Evolutionary conservation across 2,113 vertebrate genomes (phyloP), one percentile per base, ranked within the genome.

Genomic region (Henicopernis longicauda): DNA sequence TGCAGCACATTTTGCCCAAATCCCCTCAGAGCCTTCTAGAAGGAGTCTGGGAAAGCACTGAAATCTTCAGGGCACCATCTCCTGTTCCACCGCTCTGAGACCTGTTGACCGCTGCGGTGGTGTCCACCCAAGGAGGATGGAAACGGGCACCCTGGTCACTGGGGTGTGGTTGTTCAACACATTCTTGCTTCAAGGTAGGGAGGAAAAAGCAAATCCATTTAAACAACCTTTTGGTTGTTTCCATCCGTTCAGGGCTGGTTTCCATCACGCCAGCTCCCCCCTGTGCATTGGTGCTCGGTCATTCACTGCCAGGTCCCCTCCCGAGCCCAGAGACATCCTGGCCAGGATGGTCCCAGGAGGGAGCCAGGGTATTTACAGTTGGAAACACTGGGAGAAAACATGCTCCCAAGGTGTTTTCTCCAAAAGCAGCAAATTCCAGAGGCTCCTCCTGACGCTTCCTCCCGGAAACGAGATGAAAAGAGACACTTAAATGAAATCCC

Each of bases 181-280:
- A 5, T 57, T 58, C 38, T 79, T 5, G 2, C 20, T 50, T 57
- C 49, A 52, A 18, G 11, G 29, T 8, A 63, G 38, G 26, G 9
- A 59, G 31, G 13, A n/a, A 76, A 54, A 85, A 76, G 16, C 11
- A 49, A 27, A 82, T 80, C 22, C 26, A 34, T 65, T 66, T 54
- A n/a, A 76, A n/a, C 2, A 59, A 47, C 27, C 29, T 66, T 81
- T 71, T 71, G n/a, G 45, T 85, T 14, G 9, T 72, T 92, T 78
- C 52, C 42, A 21, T 57, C 22, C 1, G 0, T n/a, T 45, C 40
- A 13, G 40, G 32, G 20, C 29, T 86, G 77, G 11, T 67, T 45
- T 81, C 47, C 29, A 20, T 34, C 3, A 0, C 1, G 1, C 18
- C 4, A 2, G 32, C 20, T 72, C 27, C 27, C 32, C 6, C 1